Conservation (phyloP, 2,113 vertebrate genomes). For the Mobula hypostoma region DNA sequence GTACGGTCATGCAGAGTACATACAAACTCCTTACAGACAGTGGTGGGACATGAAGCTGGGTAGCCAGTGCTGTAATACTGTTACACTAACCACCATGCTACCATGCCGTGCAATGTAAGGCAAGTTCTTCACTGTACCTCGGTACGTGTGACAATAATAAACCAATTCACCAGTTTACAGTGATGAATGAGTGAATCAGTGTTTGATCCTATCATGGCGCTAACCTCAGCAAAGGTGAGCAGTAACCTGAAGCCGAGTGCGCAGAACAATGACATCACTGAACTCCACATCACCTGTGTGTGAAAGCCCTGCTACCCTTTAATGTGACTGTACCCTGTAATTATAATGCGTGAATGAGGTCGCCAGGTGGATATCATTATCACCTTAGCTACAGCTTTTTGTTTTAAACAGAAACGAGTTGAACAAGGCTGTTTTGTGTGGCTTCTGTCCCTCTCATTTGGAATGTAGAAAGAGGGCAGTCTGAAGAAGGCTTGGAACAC, state of each 20-base stretch:
- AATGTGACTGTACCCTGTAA: background rate
- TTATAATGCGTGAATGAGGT: background rate
- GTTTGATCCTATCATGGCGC: background rate
- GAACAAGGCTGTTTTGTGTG: background rate
- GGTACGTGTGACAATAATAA: too few species aligned
- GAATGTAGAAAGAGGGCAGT: background rate
- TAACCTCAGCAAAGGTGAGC: background rate
- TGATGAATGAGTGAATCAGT: background rate
- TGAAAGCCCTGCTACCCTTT: background rate
- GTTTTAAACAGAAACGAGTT: background rate
- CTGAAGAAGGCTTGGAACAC: background rate
- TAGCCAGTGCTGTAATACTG: too few species aligned
- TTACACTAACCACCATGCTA: too few species aligned
- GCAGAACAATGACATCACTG: slow-evolving; percentile 11
- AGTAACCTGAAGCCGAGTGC: background rate
- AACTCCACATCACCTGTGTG: background rate
- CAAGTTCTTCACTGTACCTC: too few species aligned
- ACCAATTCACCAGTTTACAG: too few species aligned
- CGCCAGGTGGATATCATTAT: background rate
- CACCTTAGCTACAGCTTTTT: background rate
- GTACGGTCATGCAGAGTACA: too few species aligned
- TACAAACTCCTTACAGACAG: too few species aligned
- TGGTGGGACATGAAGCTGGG: too few species aligned
- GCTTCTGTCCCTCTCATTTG: background rate
- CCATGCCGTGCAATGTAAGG: too few species aligned